A percentile compares a stretch with the other conserved stretches of the same genome.
Conservation (phyloP, 1,140 invertebrate species). For the Solen grandis region DNA sequence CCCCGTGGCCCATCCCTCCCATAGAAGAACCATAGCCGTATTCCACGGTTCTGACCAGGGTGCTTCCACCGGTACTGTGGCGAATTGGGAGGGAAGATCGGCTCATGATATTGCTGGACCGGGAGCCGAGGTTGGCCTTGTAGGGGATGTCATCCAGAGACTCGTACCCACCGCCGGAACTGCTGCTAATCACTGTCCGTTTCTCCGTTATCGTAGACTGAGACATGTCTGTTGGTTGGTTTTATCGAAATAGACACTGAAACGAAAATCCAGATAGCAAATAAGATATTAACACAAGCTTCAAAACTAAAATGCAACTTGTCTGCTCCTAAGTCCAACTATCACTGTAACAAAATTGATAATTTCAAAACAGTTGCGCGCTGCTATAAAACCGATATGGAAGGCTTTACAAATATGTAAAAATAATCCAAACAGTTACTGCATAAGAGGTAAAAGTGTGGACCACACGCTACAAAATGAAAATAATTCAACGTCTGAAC, state of each 20-base stretch:
- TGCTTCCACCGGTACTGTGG: constrained; percentile 45
- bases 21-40: constrained; percentile 61
- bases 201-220: constrained; percentile 73
- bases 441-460: background rate
- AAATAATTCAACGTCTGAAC: constrained; percentile 2
- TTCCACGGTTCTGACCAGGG: constrained; percentile 66
- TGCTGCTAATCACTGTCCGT: constrained; percentile 71
- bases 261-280: too few species aligned
- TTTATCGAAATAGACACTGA: constrained; percentile 15
- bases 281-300: constrained; percentile 32
- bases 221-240: constrained; percentile 59
- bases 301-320: background rate
- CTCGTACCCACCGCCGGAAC: constrained; percentile 51
- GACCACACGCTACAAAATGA: constrained; percentile 9
- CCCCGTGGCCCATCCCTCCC: constrained; percentile 59
- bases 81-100: constrained; percentile 55
- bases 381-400: background rate
- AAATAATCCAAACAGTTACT: background rate
- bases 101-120: constrained; percentile 60
- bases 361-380: background rate
- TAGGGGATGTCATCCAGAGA: constrained; percentile 60
- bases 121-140: constrained; percentile 68
- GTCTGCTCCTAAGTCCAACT: background rate
- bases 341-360: constrained; percentile 2
- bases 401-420: background rate